phyloP scores from a whole-genome alignment of 2,113 vertebrate genomes.

The Poicephalus meyeri region DNA sequence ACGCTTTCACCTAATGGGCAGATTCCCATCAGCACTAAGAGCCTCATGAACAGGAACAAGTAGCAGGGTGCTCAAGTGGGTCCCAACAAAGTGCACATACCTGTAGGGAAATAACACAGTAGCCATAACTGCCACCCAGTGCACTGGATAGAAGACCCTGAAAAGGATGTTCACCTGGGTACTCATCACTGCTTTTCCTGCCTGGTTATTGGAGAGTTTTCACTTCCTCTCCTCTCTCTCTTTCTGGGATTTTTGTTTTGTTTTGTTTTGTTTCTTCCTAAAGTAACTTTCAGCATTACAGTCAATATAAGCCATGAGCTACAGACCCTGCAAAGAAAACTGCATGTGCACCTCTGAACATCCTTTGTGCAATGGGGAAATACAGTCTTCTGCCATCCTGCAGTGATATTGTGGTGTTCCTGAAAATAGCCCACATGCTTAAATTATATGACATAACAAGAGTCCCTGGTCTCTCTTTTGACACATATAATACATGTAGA shows the following conservation, averaged over 20 bases:
- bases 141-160: background rate
- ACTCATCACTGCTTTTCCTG: background rate
- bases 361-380: background rate
- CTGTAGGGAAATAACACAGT: background rate
- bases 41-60: background rate
- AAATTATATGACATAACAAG: background rate
- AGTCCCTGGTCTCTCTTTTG: background rate
- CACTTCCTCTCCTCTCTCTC: background rate
- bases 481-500: background rate
- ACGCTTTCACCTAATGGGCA: background rate
- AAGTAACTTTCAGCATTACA: background rate
- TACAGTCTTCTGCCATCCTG: background rate
- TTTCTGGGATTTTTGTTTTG: fast-evolving
- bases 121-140: fast-evolving
- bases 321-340: background rate
- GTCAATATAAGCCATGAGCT: background rate
- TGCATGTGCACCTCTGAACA: background rate
- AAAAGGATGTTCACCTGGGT: background rate
- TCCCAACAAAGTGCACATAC: background rate
- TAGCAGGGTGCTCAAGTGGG: background rate
- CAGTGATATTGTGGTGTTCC: background rate
- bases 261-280: background rate
- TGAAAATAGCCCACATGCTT: background rate
- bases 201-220: background rate
- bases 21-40: background rate